Percentiles rank a stretch among this genome's conserved stretches.
phyloP scores from a whole-genome alignment of 1,140 invertebrate genomes.

The Penaeus vannamei region DNA sequence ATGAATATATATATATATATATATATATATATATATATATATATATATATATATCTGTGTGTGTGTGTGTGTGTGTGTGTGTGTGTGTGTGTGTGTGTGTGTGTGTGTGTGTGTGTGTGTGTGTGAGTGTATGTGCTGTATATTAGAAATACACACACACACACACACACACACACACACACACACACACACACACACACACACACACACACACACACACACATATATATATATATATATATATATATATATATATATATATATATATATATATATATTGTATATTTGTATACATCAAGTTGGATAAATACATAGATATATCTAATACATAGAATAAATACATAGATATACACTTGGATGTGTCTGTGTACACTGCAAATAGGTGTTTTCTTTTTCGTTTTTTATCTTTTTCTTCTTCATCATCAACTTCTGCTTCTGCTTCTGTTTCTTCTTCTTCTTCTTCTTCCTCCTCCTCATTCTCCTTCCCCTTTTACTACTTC shows the following conservation, averaged over 20 bases:
- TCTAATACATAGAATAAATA: background rate
- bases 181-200: slow-evolving; percentile 13
- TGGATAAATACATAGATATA: background rate
- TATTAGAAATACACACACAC: background rate
- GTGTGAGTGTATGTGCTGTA: too few species aligned
- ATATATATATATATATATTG: background rate
- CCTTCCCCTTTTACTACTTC: too few species aligned
- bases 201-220: slow-evolving; percentile 1
- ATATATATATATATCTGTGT: too few species aligned
- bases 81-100: too few species aligned
- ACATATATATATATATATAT: background rate
- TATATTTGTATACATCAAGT: background rate
- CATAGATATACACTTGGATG: background rate
- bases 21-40: too few species aligned
- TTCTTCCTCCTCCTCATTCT: too few species aligned
- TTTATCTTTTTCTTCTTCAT: slow-evolving; percentile 1
- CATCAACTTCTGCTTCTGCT: too few species aligned
- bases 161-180: background rate
- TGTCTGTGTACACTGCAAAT: background rate
- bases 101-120: too few species aligned
- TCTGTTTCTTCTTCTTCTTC: too few species aligned
- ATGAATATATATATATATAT: too few species aligned
- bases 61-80: too few species aligned
- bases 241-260: background rate
- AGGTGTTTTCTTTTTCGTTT: background rate